These are phyloP conservation scores for Ceratotherium simum DNA, from an alignment of 2,113 vertebrate genomes.

Conservation along the genomic window DNA sequence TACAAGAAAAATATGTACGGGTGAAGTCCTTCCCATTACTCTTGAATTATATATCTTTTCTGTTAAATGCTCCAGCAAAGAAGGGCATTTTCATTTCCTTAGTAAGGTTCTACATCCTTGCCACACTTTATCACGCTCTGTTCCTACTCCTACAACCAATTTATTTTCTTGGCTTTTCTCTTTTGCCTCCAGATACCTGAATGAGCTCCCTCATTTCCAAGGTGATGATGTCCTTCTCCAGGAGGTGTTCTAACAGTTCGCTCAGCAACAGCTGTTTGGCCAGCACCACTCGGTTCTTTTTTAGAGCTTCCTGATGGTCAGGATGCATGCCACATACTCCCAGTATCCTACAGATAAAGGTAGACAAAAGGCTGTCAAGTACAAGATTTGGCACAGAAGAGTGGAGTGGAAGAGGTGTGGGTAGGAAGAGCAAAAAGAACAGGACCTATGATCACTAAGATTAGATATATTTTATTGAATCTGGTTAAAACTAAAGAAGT, in stretches of 20 bases:
- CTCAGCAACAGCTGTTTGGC: slow-evolving; percentile 86
- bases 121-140: neutral
- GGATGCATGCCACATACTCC: slow-evolving; percentile 86
- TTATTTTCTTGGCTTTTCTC: neutral
- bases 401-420: neutral
- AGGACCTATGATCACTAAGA: neutral
- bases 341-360: slow-evolving; percentile 64
- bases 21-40: neutral
- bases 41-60: neutral
- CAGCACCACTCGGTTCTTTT: slow-evolving; percentile 86
- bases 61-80: neutral
- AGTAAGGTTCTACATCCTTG: neutral
- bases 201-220: slow-evolving; percentile 87
- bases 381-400: neutral
- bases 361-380: fast-evolving
- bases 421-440: neutral
- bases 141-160: neutral
- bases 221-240: slow-evolving; percentile 88
- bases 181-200: slow-evolving; percentile 77
- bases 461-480: neutral
- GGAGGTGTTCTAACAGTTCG: slow-evolving; percentile 87
- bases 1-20: neutral
- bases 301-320: slow-evolving; percentile 87
- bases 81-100: neutral
- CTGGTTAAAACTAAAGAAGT: neutral